Evolutionary conservation across 1,140 invertebrate species (phyloP).

Genomic region (Oryctes rhinoceros): DNA sequence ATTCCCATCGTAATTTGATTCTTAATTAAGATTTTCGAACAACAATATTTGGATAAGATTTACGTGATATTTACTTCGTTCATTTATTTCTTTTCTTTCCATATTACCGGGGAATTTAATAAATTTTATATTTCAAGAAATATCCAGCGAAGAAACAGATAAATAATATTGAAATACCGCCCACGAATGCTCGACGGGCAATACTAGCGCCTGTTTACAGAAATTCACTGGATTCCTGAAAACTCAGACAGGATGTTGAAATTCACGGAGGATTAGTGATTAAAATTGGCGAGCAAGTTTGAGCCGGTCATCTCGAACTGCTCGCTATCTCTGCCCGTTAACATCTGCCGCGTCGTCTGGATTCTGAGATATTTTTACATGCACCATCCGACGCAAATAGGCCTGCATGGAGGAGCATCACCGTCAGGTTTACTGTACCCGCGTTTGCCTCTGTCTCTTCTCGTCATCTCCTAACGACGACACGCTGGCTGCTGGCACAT

Average conservation of each 20-base stretch:
- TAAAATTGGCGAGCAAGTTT: slow-evolving; percentile 17
- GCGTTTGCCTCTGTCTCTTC: neutral
- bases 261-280: slow-evolving; percentile 31
- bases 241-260: slow-evolving; percentile 27
- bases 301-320: neutral
- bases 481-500: slow-evolving; percentile 30
- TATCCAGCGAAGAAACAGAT: neutral
- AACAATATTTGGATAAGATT: no score
- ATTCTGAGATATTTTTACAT: slow-evolving; percentile 20
- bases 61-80: no score
- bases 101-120: neutral
- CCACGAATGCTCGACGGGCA: neutral
- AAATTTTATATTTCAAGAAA: neutral
- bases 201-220: neutral
- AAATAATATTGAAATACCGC: neutral
- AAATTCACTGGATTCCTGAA: slow-evolving; percentile 13
- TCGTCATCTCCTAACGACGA: slow-evolving; percentile 24
- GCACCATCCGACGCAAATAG: slow-evolving; percentile 14
- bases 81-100: no score
- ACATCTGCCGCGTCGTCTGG: slow-evolving; percentile 28
- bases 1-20: no score
- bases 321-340: neutral
- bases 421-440: neutral
- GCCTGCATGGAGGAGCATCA: neutral
- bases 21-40: no score